Conservation (phyloP, 2,888 invertebrate species). For the Cerastis rubricosa region DNA sequence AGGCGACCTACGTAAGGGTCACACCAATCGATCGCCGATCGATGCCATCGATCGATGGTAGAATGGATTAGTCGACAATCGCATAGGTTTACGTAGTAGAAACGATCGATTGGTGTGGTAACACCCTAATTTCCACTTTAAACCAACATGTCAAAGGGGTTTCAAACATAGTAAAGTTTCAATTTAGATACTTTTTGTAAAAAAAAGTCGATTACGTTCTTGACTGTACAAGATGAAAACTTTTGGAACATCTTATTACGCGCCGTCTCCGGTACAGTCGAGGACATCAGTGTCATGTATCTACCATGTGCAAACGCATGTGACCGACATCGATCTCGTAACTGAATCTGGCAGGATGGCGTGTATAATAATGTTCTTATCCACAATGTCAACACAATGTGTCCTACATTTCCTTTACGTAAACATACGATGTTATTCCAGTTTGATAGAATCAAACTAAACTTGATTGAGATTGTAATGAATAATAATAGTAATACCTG, state of each 20-base stretch:
- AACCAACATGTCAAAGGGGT: too few species aligned
- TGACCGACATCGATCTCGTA: slow-evolving; percentile 81
- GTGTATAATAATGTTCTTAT: slow-evolving; percentile 37
- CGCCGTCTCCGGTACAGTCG: slow-evolving; percentile 7
- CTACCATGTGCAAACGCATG: slow-evolving; percentile 78
- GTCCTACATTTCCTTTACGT: neutral
- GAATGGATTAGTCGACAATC: too few species aligned
- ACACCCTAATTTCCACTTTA: too few species aligned
- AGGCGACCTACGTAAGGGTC: neutral
- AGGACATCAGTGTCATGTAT: slow-evolving; percentile 74
- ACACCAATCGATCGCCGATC: too few species aligned
- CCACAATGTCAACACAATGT: slow-evolving; percentile 11
- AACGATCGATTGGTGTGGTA: too few species aligned
- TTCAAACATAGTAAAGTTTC: neutral
- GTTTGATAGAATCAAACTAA: neutral
- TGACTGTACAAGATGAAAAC: neutral
- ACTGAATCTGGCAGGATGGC: slow-evolving; percentile 73
- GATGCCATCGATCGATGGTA: too few species aligned
- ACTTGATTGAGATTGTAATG: neutral
- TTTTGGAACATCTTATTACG: slow-evolving; percentile 19
- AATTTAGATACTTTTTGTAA: neutral
- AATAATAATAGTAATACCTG: neutral
- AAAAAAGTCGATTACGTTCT: neutral
- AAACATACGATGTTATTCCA: neutral
- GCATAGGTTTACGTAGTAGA: too few species aligned